Percentiles rank a stretch among this genome's conserved stretches.
phyloP scores from a whole-genome alignment of 2,888 invertebrate species.

The Xestia c-nigrum region DNA sequence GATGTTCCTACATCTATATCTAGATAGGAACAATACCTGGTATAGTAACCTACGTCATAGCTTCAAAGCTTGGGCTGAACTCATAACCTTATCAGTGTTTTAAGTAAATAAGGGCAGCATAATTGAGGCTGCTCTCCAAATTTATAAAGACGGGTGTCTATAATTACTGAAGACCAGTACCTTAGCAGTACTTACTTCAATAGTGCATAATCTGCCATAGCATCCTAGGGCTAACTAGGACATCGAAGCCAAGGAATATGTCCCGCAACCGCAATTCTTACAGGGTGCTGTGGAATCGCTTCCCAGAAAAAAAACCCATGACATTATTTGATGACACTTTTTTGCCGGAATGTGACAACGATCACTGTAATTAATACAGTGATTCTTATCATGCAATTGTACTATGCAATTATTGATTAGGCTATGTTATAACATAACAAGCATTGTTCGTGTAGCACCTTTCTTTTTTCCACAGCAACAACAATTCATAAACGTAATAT shows the following conservation, averaged over 20 bases:
- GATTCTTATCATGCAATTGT: background rate
- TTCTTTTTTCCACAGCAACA: background rate
- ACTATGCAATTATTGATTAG: background rate
- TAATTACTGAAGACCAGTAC: background rate
- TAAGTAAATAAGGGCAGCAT: background rate
- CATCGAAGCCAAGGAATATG: no score
- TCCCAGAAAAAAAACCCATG: no score
- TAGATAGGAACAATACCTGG: conserved; percentile 7
- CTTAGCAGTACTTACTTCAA: background rate
- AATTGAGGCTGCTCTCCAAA: background rate
- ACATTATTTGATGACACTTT: no score
- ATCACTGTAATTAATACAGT: background rate
- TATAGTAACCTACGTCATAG: background rate
- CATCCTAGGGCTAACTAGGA: background rate
- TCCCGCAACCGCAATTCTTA: no score
- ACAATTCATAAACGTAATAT: background rate
- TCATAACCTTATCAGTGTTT: background rate
- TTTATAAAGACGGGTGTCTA: no score
- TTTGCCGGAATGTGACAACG: no score
- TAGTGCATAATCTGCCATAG: background rate
- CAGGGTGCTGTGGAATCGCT: no score
- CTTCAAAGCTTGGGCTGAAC: background rate
- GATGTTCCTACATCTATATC: background rate
- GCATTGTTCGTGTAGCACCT: background rate
- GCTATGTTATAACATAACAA: background rate